Evolutionary conservation across 2,797 vertebrate genomes (phyloP), one percentile per base, ranked within the genome.

Genomic region (Hemitrygon akajei): DNA sequence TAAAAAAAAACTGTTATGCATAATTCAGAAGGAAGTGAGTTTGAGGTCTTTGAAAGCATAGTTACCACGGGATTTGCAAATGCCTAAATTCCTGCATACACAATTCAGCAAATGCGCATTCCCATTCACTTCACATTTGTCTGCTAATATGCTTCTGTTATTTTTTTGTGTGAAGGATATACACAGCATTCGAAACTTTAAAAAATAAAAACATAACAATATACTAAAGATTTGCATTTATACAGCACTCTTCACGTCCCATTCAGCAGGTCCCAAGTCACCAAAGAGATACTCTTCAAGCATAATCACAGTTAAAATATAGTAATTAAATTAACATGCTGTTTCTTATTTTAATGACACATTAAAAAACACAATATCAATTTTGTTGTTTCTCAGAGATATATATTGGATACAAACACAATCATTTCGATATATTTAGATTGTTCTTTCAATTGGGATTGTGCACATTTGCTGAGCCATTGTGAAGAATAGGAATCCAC

Each of bases 41-140:
- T 93, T 73, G 47, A 76, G 71, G 40, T 11, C 91, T 76, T 93
- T 93, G 91, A 93, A 93, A 58, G 71, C 91, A 56, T 92, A 91
- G 66, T 91, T 91, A 34, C 89, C 66, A 75, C 40, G 71, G 89
- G 71, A 76, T 93, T 93, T 93, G 71, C 91, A 93, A 93, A 93
- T 75, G 69, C 56, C 71, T 56, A 93, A 93, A 93, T 93, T 93
- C 71, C 91, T 76, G 71, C 91, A 93, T 93, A 75, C 25, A 56
- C 71, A 75, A 76, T 75, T 93, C 91, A 76, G 37, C 69, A 93
- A 7, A 73, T 92, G 91, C 12, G 71, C 91, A 37, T 75, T 93
- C 71, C 9, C 71, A 93, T 75, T 93, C 40, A 76, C 40, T n/a
- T 93, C 40, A 56, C 69, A 30, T 18, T 93, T 76, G 71, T 30